Evolutionary conservation across 2,888 invertebrate species (phyloP).

Genomic region (Anorthoa munda): DNA sequence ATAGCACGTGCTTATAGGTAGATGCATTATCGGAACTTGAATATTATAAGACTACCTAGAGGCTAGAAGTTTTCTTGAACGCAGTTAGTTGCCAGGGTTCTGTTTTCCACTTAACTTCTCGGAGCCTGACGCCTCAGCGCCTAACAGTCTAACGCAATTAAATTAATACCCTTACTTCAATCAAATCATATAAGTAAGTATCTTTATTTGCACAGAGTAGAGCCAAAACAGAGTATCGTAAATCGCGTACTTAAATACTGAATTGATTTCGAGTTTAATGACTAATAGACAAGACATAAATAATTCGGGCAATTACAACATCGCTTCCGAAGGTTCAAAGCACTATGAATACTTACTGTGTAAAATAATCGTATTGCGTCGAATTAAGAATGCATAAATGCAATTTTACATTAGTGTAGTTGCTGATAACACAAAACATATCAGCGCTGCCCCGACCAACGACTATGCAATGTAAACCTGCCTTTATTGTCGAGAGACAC

Average conservation of each 20-base stretch:
- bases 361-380: conserved; percentile 21
- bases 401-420: neutral
- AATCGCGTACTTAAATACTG: conserved; percentile 11
- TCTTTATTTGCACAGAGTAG: neutral
- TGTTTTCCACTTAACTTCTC: neutral
- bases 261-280: conserved; percentile 25
- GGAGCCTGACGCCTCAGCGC: neutral
- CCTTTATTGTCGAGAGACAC: conserved; percentile 4
- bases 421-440: neutral
- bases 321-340: conserved; percentile 26
- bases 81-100: conserved; percentile 3
- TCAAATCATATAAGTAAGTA: neutral
- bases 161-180: neutral
- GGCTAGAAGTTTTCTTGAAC: conserved; percentile 8
- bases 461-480: conserved; percentile 16
- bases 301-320: conserved; percentile 40
- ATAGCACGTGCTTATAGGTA: conserved; percentile 4
- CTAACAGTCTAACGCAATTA: neutral
- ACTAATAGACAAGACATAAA: conserved; percentile 38
- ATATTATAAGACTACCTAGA: neutral
- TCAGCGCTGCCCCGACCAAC: neutral
- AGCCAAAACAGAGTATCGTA: conserved; percentile 7
- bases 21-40: conserved; percentile 2
- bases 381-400: neutral
- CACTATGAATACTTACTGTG: neutral